Conservation (phyloP, 2,888 invertebrate species). For the Polydesmus complanatus region DNA sequence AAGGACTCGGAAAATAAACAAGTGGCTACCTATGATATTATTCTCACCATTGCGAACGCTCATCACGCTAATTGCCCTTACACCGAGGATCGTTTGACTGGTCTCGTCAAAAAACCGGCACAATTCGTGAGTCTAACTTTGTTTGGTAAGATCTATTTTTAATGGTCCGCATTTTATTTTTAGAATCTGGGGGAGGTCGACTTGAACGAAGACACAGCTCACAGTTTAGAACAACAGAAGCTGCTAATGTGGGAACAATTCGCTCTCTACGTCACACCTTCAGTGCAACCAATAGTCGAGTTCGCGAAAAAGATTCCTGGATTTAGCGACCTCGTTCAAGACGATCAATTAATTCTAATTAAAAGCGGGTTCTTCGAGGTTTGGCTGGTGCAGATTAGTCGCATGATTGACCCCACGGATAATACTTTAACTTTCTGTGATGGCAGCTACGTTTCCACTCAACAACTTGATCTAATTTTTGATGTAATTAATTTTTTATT, state of each 20-base stretch:
- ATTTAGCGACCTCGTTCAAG: conserved; percentile 77
- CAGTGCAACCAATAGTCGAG: conserved; percentile 86
- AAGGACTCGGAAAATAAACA: conserved; percentile 33
- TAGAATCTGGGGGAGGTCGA: conserved; percentile 9
- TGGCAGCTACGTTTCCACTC: conserved; percentile 65
- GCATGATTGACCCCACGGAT: conserved; percentile 54
- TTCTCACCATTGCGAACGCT: conserved; percentile 59
- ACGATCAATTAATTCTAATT: conserved; percentile 90
- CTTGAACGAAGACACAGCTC: conserved; percentile 18
- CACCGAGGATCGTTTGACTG: conserved; percentile 65
- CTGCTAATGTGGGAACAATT: conserved; percentile 80
- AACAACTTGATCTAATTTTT: conserved; percentile 73
- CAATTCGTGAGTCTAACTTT: conserved; percentile 37
- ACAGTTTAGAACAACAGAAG: conserved; percentile 49
- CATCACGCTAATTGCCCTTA: conserved; percentile 78
- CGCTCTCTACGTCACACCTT: conserved; percentile 70
- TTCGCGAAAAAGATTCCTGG: conserved; percentile 89
- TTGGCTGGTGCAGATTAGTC: conserved; percentile 76
- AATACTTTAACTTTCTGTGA: conserved; percentile 72
- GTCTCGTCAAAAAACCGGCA: conserved; percentile 53
- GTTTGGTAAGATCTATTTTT: background rate
- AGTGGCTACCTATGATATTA: conserved; percentile 60
- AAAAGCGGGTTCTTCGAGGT: conserved; percentile 94
- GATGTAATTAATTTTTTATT: conserved; percentile 47
- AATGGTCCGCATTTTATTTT: background rate